Base-by-base conservation (phyloP, 2,888 invertebrate genomes). In the Diplolepis rosae region DNA sequence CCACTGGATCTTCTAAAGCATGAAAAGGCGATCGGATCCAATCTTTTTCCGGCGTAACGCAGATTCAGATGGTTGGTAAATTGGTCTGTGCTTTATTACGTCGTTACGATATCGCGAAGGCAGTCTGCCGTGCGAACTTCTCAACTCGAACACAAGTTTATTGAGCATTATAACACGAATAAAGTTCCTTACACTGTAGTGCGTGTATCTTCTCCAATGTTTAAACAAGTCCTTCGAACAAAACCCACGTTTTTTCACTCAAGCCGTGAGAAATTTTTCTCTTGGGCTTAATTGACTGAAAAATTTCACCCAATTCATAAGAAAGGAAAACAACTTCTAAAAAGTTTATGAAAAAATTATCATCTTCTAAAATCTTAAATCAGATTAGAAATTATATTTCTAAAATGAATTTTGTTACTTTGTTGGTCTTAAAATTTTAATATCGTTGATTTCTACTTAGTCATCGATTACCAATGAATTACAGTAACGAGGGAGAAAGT, bases 41-140 rank as follows among this genome's bases (percentile, higher is more conserved):
- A 70, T 70, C 68, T 71, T 66, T 68, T 65, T 69, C 68, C 68
- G 72, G 68, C 67, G 69, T 70, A 73, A 68, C 71, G 73, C 73
- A 71, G 73, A 73, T 71, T 73, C 71, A 69, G 71, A 75, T 75
- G 69, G 72, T 69, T 71, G 67, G 66, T 69, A 52, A 69, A 69
- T 69, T 68, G 72, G 71, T 73, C 69, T 61, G 28, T 69, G 69
- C 68, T 75, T 75, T 75, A 75, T 74, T 71, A 70, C 71, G 35
- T 71, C 74, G 74, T 74, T 74, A 68, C 71, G 54, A 69, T 69
- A 69, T 50, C 66, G 56, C 54, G 56, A 66, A 48, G 22, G 35
- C 61, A 61, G 61, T 61, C 61, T 61, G 22, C 61, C 30, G 50
- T 51, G 48, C 66, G 32, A 50, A 66, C 50, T 65, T 65, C 65